These are phyloP conservation scores for Cynopterus sphinx DNA, from an alignment of 2,797 vertebrate species.

Conservation along the genomic window DNA sequence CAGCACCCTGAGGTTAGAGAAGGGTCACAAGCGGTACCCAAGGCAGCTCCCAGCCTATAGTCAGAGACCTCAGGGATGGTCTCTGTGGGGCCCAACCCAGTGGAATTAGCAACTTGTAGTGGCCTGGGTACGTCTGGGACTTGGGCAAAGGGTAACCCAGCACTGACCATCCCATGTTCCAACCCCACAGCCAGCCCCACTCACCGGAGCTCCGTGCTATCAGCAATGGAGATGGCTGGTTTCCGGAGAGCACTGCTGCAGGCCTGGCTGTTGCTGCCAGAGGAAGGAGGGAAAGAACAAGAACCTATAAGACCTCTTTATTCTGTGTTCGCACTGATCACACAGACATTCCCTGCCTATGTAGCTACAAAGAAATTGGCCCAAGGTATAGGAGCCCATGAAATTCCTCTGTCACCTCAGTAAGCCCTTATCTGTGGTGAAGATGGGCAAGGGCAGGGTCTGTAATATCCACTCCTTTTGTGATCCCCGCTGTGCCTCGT, in stretches of 20 bases:
- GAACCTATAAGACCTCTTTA: not conserved
- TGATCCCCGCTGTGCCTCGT: not conserved
- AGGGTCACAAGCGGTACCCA: accelerated
- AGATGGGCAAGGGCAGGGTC: not conserved
- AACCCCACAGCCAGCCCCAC: not conserved
- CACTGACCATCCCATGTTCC: not conserved
- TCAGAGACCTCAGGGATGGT: not conserved
- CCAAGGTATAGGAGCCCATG: not conserved
- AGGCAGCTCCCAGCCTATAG: not conserved
- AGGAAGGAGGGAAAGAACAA: not conserved
- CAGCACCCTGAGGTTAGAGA: conserved; percentile 90
- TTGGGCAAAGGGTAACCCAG: not conserved
- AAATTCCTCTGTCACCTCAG: not conserved
- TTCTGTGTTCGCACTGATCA: not conserved
- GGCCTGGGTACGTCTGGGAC: not conserved
- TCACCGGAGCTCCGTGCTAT: conserved; percentile 98
- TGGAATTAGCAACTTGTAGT: not conserved
- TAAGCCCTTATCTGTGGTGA: not conserved
- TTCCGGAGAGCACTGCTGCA: conserved; percentile 95
- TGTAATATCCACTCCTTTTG: not conserved
- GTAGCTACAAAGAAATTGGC: not conserved
- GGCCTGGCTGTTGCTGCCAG: conserved; percentile 94
- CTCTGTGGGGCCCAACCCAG: not conserved
- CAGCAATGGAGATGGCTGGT: conserved; percentile 96
- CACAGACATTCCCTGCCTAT: not conserved